Evolutionary conservation across 2,888 invertebrate species (phyloP).

Genomic region (Nowickia ferox): DNA sequence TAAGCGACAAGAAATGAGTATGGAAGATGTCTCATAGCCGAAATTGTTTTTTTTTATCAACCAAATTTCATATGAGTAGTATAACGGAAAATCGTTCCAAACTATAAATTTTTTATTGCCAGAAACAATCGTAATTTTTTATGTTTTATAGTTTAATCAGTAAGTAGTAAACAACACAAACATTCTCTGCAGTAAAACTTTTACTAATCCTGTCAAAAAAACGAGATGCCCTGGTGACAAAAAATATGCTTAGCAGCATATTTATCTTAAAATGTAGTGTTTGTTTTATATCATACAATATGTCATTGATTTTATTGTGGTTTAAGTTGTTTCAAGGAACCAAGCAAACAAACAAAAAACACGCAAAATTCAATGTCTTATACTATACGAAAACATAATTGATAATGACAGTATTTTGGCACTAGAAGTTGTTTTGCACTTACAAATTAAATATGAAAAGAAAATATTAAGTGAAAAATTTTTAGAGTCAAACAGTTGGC

Average conservation of each 20-base stretch:
- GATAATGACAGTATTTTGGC: constrained; percentile 44
- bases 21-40: too few species aligned
- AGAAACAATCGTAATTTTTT: too few species aligned
- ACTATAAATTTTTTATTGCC: too few species aligned
- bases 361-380: constrained; percentile 3
- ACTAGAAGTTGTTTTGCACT: constrained; percentile 38
- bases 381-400: constrained; percentile 42
- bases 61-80: too few species aligned
- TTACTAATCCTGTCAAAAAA: too few species aligned
- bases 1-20: too few species aligned
- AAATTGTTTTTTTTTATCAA: too few species aligned
- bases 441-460: constrained; percentile 32
- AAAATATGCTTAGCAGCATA: background rate
- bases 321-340: background rate
- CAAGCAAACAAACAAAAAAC: background rate
- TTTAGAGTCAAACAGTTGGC: constrained; percentile 3
- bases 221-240: too few species aligned
- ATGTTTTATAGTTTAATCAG: too few species aligned
- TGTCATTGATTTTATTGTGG: background rate
- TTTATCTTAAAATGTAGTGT: background rate
- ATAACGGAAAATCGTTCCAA: too few species aligned
- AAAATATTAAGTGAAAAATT: background rate
- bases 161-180: too few species aligned
- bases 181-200: too few species aligned
- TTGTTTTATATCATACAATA: background rate